Base-by-base conservation (phyloP, 2,888 invertebrate genomes). In the Cistogaster globosa region DNA sequence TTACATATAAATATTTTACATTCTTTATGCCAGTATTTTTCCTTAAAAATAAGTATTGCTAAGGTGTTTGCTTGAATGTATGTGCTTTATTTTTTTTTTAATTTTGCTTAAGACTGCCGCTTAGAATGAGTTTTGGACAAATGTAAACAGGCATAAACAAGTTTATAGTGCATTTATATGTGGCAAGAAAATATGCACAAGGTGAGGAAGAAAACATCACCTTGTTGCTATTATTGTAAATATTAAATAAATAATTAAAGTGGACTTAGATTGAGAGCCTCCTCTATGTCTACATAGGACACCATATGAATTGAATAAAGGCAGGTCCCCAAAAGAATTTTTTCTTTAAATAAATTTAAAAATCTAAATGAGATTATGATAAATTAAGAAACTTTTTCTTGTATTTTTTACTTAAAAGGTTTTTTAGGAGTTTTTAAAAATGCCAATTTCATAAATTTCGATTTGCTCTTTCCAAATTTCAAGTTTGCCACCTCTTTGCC, bases 251-350 rank as follows among this genome's bases (percentile, higher is more conserved):
- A 76, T 71, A 57, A 75, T 62, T 84, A 60, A 53, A 0, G 16
- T 74, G 69, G 51, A 58, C 58, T 80, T 67, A 62, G 68, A 22
- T 57, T n/a, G 45, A 79, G 69, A 76, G 84, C 84, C 84, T 84
- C 84, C 84, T 77, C 72, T 81, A 62, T 60, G 84, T 84, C 84
- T 84, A 32, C 80, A 62, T 72, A 51, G 53, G 14, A 60, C 72
- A 74, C 68, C 55, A 53, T 69, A 69, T 57, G 63, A 63, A 14
- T 71, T 60, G 53, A 42, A n/a, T 38, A 32, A 20, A 11, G 20
- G 0, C 58, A 68, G 67, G 2, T 12, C 5, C 32, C 1, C n/a
- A 60, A 74, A 20, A 12, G 51, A 72, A 2, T 58, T 6, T 20
- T 53, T 53, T 18, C 18, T 2, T n/a, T 4, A 18, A 1, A 20